Conservation (phyloP, 2,113 vertebrate species). For the Synodontis membranacea region DNA sequence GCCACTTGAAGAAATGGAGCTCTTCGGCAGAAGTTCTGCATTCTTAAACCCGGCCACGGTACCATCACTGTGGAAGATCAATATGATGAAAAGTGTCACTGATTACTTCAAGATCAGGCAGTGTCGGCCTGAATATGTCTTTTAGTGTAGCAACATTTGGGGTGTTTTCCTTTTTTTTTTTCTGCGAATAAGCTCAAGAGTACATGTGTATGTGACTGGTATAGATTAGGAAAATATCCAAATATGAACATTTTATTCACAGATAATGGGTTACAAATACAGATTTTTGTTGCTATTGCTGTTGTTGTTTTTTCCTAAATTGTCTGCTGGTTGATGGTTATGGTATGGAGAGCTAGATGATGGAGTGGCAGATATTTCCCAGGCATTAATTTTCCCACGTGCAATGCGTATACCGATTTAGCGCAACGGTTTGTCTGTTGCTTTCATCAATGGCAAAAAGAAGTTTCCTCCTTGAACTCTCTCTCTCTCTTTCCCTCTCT, state of each 20-base stretch:
- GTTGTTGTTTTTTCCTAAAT: neutral
- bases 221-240: neutral
- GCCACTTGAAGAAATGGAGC: slow-evolving; percentile 46
- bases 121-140: neutral
- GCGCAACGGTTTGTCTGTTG: neutral
- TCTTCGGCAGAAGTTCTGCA: slow-evolving; percentile 12
- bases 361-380: neutral
- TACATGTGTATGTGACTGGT: neutral
- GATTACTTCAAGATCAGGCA: slow-evolving; percentile 21
- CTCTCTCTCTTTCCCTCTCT: neutral
- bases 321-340: neutral
- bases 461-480: neutral
- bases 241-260: neutral
- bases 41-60: slow-evolving; percentile 29
- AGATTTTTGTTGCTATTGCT: neutral
- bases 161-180: neutral
- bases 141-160: neutral
- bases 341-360: neutral
- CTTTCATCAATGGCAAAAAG: neutral
- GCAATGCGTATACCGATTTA: neutral
- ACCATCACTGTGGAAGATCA: neutral
- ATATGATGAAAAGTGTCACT: slow-evolving; percentile 30
- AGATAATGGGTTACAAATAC: neutral
- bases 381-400: neutral
- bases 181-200: neutral